Evolutionary conservation across 2,888 invertebrate species (phyloP).

Genomic region (Pollenia griseotomentosa): DNA sequence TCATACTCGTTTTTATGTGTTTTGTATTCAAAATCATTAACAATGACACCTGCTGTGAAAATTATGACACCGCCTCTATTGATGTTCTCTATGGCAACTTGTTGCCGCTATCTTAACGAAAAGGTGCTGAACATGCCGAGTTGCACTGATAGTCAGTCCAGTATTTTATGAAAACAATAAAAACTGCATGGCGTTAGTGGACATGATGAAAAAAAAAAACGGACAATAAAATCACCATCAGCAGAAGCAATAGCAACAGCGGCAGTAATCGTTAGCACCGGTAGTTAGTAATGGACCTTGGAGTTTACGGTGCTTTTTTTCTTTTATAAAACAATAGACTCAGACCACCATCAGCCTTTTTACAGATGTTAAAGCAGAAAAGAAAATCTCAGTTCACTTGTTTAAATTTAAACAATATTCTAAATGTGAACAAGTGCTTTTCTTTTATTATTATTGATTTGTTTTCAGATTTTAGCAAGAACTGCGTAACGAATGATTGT

Average conservation of each 20-base stretch:
- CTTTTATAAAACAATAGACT: slow-evolving; percentile 20
- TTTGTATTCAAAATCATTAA: slow-evolving; percentile 79
- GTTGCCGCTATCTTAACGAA: slow-evolving; percentile 78
- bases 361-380: not conserved
- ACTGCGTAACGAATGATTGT: slow-evolving; percentile 44
- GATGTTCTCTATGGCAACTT: slow-evolving; percentile 78
- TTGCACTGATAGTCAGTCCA: slow-evolving; percentile 68
- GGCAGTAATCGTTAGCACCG: slow-evolving; percentile 43
- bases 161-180: slow-evolving; percentile 55
- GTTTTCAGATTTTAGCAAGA: slow-evolving; percentile 18
- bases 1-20: slow-evolving; percentile 44
- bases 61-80: slow-evolving; percentile 83
- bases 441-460: not conserved
- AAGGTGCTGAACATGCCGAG: slow-evolving; percentile 81
- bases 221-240: slow-evolving; percentile 33
- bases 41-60: slow-evolving; percentile 83
- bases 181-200: slow-evolving; percentile 56
- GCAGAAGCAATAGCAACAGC: slow-evolving; percentile 31
- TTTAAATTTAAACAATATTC: not conserved
- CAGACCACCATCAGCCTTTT: slow-evolving; percentile 48
- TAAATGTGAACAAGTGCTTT: slow-evolving; percentile 36
- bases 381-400: slow-evolving; percentile 14
- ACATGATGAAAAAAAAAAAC: slow-evolving; percentile 19
- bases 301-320: slow-evolving; percentile 9
- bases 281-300: slow-evolving; percentile 60